These are phyloP conservation scores for Napeogenes inachia DNA, from an alignment of 2,888 invertebrate species.

Conservation along the genomic window DNA sequence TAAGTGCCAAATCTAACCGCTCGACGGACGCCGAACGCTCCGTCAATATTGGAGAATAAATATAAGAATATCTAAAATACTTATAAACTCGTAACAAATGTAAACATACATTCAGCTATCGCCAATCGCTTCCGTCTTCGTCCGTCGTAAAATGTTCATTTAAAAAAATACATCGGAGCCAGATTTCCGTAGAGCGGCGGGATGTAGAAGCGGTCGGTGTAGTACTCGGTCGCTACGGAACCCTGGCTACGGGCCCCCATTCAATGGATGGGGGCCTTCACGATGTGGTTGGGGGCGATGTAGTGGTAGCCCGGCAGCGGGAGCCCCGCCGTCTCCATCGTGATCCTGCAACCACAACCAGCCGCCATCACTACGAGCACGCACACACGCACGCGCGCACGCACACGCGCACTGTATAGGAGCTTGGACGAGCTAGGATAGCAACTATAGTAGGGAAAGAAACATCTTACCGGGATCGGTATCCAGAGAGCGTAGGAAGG, in stretches of 20 bases:
- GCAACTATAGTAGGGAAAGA: slow-evolving; percentile 67
- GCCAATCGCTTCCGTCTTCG: slow-evolving; percentile 58
- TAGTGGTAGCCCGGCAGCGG: slow-evolving; percentile 94
- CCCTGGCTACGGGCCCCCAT: slow-evolving; percentile 63
- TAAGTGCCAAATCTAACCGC: slow-evolving; percentile 35
- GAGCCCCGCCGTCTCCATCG: slow-evolving; percentile 95
- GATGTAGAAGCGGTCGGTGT: slow-evolving; percentile 42
- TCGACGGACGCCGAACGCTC: slow-evolving; percentile 39
- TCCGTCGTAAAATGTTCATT: slow-evolving; percentile 55
- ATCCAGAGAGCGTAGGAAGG: slow-evolving; percentile 73
- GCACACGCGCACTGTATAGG: slow-evolving; percentile 10
- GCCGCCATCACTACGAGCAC: slow-evolving; percentile 18
- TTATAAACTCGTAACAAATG: slow-evolving; percentile 78
- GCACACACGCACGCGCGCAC: background rate
- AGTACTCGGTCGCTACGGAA: slow-evolving; percentile 49
- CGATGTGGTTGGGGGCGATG: slow-evolving; percentile 94
- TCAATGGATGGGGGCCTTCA: slow-evolving; percentile 94
- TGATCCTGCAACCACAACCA: slow-evolving; percentile 85
- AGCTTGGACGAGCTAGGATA: slow-evolving; percentile 57
- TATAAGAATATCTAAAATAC: slow-evolving; percentile 85
- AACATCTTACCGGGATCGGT: slow-evolving; percentile 75
- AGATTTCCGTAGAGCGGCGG: slow-evolving; percentile 58
- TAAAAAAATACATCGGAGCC: slow-evolving; percentile 67
- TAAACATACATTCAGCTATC: slow-evolving; percentile 70
- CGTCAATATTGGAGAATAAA: slow-evolving; percentile 79